A percentile compares a stretch with the other conserved stretches of the same genome.
Evolutionary conservation across 2,113 vertebrate genomes (phyloP).

Genomic region (Channa maculata): DNA sequence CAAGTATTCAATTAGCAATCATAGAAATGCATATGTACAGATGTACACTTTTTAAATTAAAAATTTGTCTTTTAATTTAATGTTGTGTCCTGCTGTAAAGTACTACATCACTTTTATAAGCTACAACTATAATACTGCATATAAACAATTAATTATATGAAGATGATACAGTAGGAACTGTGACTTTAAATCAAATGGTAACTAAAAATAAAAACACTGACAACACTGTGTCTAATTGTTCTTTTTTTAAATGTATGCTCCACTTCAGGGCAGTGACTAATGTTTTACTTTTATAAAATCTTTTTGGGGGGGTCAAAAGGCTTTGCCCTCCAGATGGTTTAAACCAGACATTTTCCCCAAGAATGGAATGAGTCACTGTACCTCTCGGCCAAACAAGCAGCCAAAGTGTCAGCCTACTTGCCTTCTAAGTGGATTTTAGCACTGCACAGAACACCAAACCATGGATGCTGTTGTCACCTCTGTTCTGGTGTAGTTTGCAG

Average conservation of each 20-base stretch:
- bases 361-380: conserved; percentile 2
- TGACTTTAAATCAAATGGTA: neutral
- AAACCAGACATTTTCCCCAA: neutral
- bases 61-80: too few species aligned
- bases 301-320: conserved; percentile 13
- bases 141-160: too few species aligned
- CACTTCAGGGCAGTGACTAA: neutral
- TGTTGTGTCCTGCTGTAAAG: too few species aligned
- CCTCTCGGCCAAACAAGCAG: neutral
- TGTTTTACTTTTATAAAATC: conserved; percentile 9
- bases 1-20: too few species aligned
- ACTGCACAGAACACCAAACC: neutral
- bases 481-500: neutral
- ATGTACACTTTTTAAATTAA: too few species aligned
- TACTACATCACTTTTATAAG: too few species aligned
- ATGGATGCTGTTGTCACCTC: neutral
- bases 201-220: neutral
- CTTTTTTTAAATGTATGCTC: neutral
- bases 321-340: conserved; percentile 7
- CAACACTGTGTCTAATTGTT: too few species aligned
- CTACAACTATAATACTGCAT: too few species aligned
- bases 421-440: neutral
- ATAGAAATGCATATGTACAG: too few species aligned
- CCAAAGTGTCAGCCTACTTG: conserved; percentile 2
- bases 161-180: too few species aligned